Conservation (phyloP, 2,113 vertebrate genomes). For the Pica pica region DNA sequence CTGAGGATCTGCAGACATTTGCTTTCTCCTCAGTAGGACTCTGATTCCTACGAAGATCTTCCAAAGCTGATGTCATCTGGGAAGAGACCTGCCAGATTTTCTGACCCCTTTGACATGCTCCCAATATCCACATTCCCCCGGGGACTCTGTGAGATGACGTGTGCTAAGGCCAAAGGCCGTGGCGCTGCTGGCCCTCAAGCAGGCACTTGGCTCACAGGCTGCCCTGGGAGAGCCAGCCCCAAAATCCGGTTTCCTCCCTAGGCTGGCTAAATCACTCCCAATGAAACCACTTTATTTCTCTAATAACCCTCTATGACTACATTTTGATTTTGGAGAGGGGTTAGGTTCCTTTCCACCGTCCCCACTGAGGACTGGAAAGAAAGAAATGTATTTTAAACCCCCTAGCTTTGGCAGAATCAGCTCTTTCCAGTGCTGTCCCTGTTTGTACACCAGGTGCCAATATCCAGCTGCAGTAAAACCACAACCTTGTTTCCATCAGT, state of each 20-base stretch:
- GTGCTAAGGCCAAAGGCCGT: background rate
- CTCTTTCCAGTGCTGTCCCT: background rate
- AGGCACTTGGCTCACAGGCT: background rate
- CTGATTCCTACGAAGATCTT: background rate
- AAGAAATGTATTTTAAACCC: background rate
- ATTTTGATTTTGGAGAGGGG: background rate
- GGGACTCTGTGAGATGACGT: background rate
- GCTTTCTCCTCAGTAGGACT: background rate
- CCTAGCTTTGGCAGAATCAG: background rate
- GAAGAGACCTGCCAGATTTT: conserved; percentile 38
- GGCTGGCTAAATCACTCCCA: background rate
- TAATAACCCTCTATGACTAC: background rate
- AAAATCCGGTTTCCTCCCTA: background rate
- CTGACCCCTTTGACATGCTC: conserved; percentile 16
- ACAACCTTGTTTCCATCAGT: background rate
- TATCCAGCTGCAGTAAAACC: background rate
- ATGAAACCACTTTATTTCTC: background rate
- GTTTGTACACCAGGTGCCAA: background rate
- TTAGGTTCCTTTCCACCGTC: background rate
- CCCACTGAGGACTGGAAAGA: background rate
- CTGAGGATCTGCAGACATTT: background rate
- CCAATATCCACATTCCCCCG: background rate
- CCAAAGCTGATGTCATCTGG: conserved; percentile 49
- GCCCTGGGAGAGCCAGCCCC: background rate
- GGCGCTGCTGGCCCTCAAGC: background rate